Evolutionary conservation across 2,888 invertebrate genomes (phyloP), one percentile per base, ranked within the genome.

Genomic region (Mimumesa dahlbomi): DNA sequence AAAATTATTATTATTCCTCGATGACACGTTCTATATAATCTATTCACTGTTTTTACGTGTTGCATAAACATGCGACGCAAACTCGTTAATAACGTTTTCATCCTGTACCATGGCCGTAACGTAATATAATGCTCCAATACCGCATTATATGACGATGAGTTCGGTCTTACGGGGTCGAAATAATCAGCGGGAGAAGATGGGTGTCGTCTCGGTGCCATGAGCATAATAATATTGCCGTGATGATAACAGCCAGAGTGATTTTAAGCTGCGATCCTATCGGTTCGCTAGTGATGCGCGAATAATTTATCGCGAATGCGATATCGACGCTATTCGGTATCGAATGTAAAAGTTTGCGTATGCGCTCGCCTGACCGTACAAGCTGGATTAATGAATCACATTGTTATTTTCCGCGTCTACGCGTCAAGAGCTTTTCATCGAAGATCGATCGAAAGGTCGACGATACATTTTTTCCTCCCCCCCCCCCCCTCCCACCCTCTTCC

Each of bases 361-460:
- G 54, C 25, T 38, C 14, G 42, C 14, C 42, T 48, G 36, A 46
- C 14, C 50, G 43, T 16, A 29, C 16, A 13, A 48, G 14, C 50
- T 46, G 29, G 53, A 31, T 53, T 50, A 72, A 71, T 68, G 16
- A 62, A 50, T 70, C 36, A 18, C 14, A 34, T 70, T 59, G 46
- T 61, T 54, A 53, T 63, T 53, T 63, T 53, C 53, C 18, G 31
- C 19, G 43, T 42, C 43, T 36, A 14, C 40, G 29, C 43, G 43
- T 56, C 36, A 54, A 25, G 9, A 16, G 16, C 14, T 34, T n/a
- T 34, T 11, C 13, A 52, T 46, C 25, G 57, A 16, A 49, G 16
- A 13, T 29, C 46, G 31, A 62, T 52, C 48, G 29, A 42, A 34
- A 18, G 34, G 42, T n/a, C n/a, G n/a, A n/a, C n/a, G 22, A 13